Base-by-base conservation (phyloP, 2,888 invertebrate species). In the Sceliomorpha sp. region DNA sequence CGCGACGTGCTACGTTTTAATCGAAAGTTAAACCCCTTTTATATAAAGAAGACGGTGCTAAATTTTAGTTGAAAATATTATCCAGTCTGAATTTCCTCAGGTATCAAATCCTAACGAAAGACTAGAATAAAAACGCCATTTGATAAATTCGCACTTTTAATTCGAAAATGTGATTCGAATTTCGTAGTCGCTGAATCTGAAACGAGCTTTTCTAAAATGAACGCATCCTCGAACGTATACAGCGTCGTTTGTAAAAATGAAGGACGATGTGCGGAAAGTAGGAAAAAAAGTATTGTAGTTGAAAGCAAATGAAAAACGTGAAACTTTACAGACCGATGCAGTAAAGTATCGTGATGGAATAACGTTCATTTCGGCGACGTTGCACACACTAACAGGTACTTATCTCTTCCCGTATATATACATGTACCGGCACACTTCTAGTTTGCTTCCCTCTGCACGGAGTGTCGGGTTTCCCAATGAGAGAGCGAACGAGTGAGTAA, bases 401-500 rank as follows among this genome's bases (percentile, higher is more conserved):
- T 59, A 53, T 53, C 34, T 47, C 39, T 39, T 53, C n/a, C n/a
- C 26, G 47, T 50, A 37, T 48, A 58, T 66, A n/a, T 34, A 34
- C 44, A 58, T 42, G 42, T 37, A 39, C 29, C 4, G 31, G 34
- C 37, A 17, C 69, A 53, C 58, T 63, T 47, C 45, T 37, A 59
- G 45, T 59, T 31, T 20, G 42, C 29, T 60, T 69, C 62, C 64
- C 68, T 73, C 71, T 70, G 71, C 31, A 74, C 78, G 77, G 77
- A 80, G 76, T 67, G 69, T 73, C 70, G 73, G 75, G 75, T 77
- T 78, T 73, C 53, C 73, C 72, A 53, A 50, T 70, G 74, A 69
- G 67, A 47, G 69, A 55, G 66, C 60, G 34, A 39, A 48, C 37
- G 74, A 68, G 44, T 56, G 70, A 70, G 68, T 74, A 71, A 74